phyloP scores from a whole-genome alignment of 2,113 vertebrate genomes.

The Cathartes aura region DNA sequence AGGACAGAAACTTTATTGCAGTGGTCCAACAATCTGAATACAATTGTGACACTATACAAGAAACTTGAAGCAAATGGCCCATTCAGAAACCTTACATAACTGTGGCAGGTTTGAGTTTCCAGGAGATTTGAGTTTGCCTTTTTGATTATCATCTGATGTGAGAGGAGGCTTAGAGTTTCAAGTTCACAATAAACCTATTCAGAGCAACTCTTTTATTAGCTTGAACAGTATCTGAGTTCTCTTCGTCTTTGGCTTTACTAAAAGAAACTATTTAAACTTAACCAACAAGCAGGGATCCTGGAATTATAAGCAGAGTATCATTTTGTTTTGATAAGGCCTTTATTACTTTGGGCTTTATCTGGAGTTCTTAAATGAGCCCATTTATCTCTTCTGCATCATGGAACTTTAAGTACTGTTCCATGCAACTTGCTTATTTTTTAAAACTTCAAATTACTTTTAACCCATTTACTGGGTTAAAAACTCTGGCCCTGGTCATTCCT shows the following conservation, averaged over 20 bases:
- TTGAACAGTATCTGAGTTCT: constrained; percentile 67
- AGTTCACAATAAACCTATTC: constrained; percentile 75
- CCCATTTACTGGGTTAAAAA: not conserved
- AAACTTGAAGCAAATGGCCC: constrained; percentile 67
- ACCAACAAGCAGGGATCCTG: constrained; percentile 60
- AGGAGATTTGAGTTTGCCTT: constrained; percentile 73
- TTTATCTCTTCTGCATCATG: constrained; percentile 25
- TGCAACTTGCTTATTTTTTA: constrained; percentile 29
- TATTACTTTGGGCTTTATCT: constrained; percentile 65
- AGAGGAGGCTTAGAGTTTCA: constrained; percentile 79
- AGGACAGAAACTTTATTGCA: constrained; percentile 57
- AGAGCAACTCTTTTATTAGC: constrained; percentile 70
- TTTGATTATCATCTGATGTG: constrained; percentile 78
- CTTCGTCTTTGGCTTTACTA: constrained; percentile 69
- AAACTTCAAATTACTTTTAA: constrained; percentile 23
- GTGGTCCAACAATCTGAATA: constrained; percentile 49
- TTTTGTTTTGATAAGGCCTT: constrained; percentile 67
- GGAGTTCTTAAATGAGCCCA: constrained; percentile 71
- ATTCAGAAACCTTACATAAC: constrained; percentile 75
- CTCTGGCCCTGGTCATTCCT: not conserved
- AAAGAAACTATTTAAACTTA: constrained; percentile 79
- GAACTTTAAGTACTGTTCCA: constrained; percentile 58
- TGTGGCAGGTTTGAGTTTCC: constrained; percentile 76
- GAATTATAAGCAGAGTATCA: constrained; percentile 65
- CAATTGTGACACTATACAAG: constrained; percentile 65